These are phyloP conservation scores for Microchrysa polita DNA, from an alignment of 2,888 invertebrate genomes.

Conservation along the genomic window DNA sequence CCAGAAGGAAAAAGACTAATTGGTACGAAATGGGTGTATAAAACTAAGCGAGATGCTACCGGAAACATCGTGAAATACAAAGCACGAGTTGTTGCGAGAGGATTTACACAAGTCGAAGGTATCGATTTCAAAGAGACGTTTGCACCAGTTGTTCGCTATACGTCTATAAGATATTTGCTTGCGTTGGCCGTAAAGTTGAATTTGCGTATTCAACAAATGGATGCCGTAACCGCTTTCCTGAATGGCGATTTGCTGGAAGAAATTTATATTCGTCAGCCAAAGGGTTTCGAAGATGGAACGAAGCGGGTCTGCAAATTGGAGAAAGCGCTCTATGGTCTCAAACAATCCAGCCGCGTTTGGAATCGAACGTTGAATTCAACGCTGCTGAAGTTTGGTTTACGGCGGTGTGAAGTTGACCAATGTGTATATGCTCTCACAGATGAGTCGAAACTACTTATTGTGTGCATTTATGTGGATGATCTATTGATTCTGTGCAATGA, in stretches of 20 bases:
- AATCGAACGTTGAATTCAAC: too few species aligned
- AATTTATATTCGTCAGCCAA: not conserved
- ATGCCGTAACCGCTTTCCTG: slow-evolving; percentile 50
- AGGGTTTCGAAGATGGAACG: slow-evolving; percentile 6
- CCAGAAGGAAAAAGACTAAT: not conserved
- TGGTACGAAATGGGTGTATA: too few species aligned
- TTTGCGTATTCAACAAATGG: slow-evolving; percentile 30
- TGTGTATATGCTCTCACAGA: not conserved
- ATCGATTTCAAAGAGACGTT: too few species aligned
- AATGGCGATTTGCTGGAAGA: slow-evolving; percentile 26
- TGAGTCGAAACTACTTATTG: not conserved
- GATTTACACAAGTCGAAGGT: too few species aligned
- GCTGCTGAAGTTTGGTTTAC: not conserved
- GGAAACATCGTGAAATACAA: too few species aligned
- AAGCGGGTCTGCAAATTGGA: not conserved
- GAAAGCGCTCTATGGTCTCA: too few species aligned
- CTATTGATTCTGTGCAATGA: not conserved
- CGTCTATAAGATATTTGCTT: too few species aligned
- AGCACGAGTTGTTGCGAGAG: too few species aligned
- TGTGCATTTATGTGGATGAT: not conserved
- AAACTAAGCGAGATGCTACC: too few species aligned
- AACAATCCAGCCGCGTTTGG: too few species aligned
- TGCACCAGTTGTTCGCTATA: too few species aligned
- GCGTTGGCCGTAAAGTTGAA: too few species aligned
- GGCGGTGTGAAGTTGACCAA: not conserved